Percentiles rank a stretch among this genome's conserved stretches.
phyloP scores from a whole-genome alignment of 1,140 invertebrate genomes.

The Bombus superbus region DNA sequence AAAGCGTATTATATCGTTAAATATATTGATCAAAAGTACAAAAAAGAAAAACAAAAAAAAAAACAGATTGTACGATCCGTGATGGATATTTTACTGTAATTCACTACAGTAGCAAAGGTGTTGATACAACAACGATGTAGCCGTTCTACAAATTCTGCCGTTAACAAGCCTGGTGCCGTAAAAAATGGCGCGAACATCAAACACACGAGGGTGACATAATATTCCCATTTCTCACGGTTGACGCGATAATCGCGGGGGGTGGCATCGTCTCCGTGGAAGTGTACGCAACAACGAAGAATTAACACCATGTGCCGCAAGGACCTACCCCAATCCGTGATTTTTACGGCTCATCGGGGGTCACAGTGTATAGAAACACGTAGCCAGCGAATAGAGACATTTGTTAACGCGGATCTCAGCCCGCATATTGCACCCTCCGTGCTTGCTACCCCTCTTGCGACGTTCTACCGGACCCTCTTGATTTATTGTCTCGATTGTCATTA shows the following conservation, averaged over 20 bases:
- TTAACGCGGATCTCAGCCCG: constrained; percentile 70
- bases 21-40: no score
- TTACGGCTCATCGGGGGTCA: constrained; percentile 64
- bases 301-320: constrained; percentile 61
- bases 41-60: no score
- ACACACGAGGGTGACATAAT: constrained; percentile 44
- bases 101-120: not conserved
- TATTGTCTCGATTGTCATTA: constrained; percentile 78
- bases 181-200: not conserved
- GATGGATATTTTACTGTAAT: not conserved
- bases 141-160: not conserved
- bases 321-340: constrained; percentile 67
- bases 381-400: constrained; percentile 75
- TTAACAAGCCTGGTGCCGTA: not conserved
- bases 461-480: constrained; percentile 73
- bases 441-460: constrained; percentile 38
- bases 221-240: constrained; percentile 62
- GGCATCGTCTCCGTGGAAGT: constrained; percentile 17
- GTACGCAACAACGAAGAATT: constrained; percentile 42
- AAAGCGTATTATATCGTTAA: no score
- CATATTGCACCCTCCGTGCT: constrained; percentile 59
- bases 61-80: not conserved
- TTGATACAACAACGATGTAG: no score
- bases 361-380: constrained; percentile 58
- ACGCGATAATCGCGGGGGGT: constrained; percentile 58